Conservation (phyloP, 2,888 invertebrate species). For the Polydesmus complanatus region DNA sequence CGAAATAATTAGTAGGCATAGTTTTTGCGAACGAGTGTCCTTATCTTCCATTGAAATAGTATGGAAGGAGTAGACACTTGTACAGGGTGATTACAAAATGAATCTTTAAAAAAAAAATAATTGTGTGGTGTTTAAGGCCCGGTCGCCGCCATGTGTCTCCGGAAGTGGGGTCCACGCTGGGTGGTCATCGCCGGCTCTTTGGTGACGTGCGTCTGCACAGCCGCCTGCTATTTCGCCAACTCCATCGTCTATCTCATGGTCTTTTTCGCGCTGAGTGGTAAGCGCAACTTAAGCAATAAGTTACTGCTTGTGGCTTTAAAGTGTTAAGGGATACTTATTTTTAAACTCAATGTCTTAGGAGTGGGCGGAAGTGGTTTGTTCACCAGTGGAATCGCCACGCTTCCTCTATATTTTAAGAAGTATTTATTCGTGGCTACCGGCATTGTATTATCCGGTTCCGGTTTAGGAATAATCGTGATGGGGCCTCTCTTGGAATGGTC, state of each 20-base stretch:
- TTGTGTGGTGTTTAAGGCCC: constrained; percentile 5
- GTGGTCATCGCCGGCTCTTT: constrained; percentile 1
- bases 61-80: too few relatives aligned
- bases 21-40: too few relatives aligned
- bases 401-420: constrained; percentile 5
- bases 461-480: neutral
- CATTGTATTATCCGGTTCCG: neutral
- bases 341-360: neutral
- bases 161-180: neutral
- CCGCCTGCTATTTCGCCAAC: neutral
- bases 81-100: too few relatives aligned
- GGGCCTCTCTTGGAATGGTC: neutral
- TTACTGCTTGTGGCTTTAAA: neutral
- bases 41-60: too few relatives aligned
- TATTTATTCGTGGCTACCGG: constrained; percentile 5
- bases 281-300: neutral
- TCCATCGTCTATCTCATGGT: neutral
- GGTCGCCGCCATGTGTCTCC: constrained; percentile 1
- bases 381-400: neutral
- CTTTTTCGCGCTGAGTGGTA: neutral
- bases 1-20: too few relatives aligned
- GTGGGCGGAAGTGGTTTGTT: constrained; percentile 4
- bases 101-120: too few relatives aligned
- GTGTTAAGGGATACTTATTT: neutral
- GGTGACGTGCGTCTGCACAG: neutral